Percentiles rank a stretch among this genome's conserved stretches.
These are phyloP conservation scores for Oryzias curvinotus DNA, from an alignment of 2,113 vertebrate species.

Conservation along the genomic window DNA sequence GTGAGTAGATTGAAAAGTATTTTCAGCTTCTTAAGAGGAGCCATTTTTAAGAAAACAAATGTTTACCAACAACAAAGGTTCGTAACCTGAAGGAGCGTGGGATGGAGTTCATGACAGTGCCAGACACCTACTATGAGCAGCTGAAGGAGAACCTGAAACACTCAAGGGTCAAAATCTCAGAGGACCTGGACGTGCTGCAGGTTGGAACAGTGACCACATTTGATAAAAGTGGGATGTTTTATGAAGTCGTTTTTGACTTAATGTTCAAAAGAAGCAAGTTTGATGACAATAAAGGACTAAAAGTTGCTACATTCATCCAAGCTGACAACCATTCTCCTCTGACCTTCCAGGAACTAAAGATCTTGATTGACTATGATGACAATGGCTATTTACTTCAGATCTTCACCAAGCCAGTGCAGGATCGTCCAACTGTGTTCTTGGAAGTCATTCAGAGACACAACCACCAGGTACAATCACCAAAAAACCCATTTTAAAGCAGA, in stretches of 20 bases:
- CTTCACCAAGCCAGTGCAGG: conserved; percentile 96
- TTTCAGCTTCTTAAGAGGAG: neutral
- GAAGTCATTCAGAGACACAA: conserved; percentile 96
- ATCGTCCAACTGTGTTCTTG: conserved; percentile 94
- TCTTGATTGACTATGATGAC: conserved; percentile 94
- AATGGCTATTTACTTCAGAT: conserved; percentile 96
- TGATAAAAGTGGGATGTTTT: neutral
- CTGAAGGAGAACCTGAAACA: conserved; percentile 85
- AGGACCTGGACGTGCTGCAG: conserved; percentile 84
- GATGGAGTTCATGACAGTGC: conserved; percentile 89
- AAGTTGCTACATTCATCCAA: neutral
- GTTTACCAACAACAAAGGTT: conserved; percentile 73
- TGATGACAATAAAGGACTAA: neutral
- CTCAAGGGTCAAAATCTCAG: conserved; percentile 86
- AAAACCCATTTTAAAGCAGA: neutral
- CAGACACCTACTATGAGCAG: conserved; percentile 85
- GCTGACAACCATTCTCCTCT: neutral
- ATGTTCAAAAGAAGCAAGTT: too few species aligned
- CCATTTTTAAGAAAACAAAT: neutral
- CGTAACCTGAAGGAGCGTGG: conserved; percentile 88
- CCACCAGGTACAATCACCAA: conserved; percentile 83
- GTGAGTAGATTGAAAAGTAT: conserved; percentile 68
- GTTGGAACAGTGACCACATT: conserved; percentile 62
- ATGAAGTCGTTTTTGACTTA: neutral
- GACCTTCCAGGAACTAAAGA: conserved; percentile 85